phyloP scores from a whole-genome alignment of 1,140 invertebrate species.

The Acromyrmex echinatior region DNA sequence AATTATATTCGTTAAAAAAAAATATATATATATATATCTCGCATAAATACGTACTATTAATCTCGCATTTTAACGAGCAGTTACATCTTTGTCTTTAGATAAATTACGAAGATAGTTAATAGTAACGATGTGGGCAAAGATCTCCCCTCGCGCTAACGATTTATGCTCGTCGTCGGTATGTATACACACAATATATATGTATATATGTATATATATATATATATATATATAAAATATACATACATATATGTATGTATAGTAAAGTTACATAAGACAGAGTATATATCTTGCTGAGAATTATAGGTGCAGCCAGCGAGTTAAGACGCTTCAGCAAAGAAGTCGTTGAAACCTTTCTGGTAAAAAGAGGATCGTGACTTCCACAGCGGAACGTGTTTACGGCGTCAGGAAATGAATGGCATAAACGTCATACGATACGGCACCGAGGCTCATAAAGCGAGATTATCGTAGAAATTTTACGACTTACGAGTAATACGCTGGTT shows the following conservation, averaged over 20 bases:
- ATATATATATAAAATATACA: neutral
- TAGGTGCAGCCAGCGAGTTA: constrained; percentile 30
- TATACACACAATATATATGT: too few relatives aligned
- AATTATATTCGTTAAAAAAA: neutral
- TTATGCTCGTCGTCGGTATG: constrained; percentile 9
- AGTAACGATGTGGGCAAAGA: constrained; percentile 28
- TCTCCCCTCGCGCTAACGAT: constrained; percentile 16
- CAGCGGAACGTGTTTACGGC: constrained; percentile 55
- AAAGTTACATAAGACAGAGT: neutral
- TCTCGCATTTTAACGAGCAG: neutral
- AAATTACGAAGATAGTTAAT: constrained; percentile 46
- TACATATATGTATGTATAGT: neutral
- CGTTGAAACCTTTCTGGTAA: constrained; percentile 54
- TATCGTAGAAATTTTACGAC: constrained; percentile 54
- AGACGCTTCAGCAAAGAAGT: constrained; percentile 56
- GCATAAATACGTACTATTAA: neutral
- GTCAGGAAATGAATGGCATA: constrained; percentile 63
- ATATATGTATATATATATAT: neutral
- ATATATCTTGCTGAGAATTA: constrained; percentile 37
- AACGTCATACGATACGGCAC: constrained; percentile 52
- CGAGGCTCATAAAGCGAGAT: constrained; percentile 47
- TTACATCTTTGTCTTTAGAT: constrained; percentile 14
- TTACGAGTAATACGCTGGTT: constrained; percentile 34
- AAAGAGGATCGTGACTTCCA: constrained; percentile 52
- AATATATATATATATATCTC: neutral